phyloP scores from a whole-genome alignment of 2,888 invertebrate species.

The Eilema griseolum region DNA sequence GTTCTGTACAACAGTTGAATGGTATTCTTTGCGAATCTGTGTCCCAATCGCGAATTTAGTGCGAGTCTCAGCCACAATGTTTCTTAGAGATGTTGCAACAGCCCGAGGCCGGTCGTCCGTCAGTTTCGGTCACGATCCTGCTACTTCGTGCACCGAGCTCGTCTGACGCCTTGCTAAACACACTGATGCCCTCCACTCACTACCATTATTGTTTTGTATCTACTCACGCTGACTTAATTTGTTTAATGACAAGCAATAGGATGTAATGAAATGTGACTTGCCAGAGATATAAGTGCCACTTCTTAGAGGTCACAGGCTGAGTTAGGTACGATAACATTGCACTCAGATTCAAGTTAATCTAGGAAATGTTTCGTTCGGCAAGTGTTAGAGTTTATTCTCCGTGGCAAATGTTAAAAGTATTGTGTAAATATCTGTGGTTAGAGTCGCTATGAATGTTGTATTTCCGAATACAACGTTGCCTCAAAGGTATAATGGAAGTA shows the following conservation, averaged over 20 bases:
- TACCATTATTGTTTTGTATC: conserved; percentile 43
- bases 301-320: conserved; percentile 4
- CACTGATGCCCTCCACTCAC: conserved; percentile 50
- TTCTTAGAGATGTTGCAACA: conserved; percentile 74
- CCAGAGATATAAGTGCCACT: conserved; percentile 22
- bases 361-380: conserved; percentile 20
- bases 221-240: conserved; percentile 47
- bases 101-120: conserved; percentile 76
- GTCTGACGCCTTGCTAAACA: conserved; percentile 63
- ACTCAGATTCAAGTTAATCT: conserved; percentile 24
- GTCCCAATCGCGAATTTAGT: conserved; percentile 79
- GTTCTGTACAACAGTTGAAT: conserved; percentile 62
- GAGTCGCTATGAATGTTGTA: conserved; percentile 16
- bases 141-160: conserved; percentile 65
- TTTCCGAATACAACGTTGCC: conserved; percentile 24
- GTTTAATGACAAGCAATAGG: conserved; percentile 46
- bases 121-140: conserved; percentile 75
- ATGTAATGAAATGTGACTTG: conserved; percentile 24
- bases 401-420: conserved; percentile 22
- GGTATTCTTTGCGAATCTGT: conserved; percentile 72
- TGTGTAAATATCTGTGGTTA: conserved; percentile 25
- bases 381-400: conserved; percentile 19
- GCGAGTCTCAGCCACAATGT: conserved; percentile 75
- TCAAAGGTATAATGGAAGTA: conserved; percentile 19
- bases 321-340: background rate